Evolutionary conservation across 2,113 vertebrate species (phyloP).

Genomic region (Pseudorectes ferrugineus): DNA sequence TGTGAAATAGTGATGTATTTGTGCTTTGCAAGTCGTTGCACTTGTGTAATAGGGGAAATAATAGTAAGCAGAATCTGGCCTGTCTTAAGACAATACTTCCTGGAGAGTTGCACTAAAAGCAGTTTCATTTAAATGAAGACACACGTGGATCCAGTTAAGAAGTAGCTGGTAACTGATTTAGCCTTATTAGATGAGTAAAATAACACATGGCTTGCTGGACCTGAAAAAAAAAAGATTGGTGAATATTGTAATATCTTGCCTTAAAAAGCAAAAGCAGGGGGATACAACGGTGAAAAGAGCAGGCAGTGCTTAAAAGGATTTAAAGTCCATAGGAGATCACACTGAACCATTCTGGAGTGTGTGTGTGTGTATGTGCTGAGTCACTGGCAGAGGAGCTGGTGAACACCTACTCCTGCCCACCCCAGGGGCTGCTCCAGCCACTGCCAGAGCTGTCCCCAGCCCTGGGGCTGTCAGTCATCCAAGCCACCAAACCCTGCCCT

Average conservation of each 20-base stretch:
- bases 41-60: neutral
- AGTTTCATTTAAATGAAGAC: neutral
- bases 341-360: neutral
- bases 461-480: neutral
- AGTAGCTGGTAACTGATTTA: neutral
- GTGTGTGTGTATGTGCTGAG: neutral
- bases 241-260: neutral
- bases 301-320: neutral
- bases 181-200: neutral
- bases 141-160: neutral
- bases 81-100: neutral
- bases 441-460: neutral
- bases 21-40: neutral
- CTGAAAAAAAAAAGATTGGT: neutral
- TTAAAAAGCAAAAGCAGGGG: neutral
- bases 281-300: neutral
- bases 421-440: neutral
- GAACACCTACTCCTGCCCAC: neutral
- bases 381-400: neutral
- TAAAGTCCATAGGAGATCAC: neutral
- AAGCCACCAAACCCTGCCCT: neutral
- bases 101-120: neutral
- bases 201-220: neutral
- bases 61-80: neutral
- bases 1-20: neutral